Evolutionary conservation across 1,140 invertebrate species (phyloP), one percentile per base, ranked within the genome.

Genomic region (Orius insidiosus): DNA sequence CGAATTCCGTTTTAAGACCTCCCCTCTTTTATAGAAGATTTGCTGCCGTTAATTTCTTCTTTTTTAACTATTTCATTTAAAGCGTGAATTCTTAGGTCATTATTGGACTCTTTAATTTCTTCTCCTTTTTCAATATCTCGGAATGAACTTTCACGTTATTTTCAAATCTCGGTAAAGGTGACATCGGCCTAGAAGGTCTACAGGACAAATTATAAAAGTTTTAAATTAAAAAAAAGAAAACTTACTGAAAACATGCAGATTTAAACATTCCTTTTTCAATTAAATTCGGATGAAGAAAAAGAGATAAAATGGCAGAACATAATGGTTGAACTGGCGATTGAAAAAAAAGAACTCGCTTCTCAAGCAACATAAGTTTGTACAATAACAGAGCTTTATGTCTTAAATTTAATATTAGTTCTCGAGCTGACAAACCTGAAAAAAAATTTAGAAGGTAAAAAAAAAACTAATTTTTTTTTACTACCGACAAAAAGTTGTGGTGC

Each of bases 321-420:
- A 98, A 67, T 16, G 80, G 76, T 48, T 88, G 80, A 2, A 96
- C 93, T 2, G 93, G 92, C 10, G 89, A 83, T 47, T 89, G 85
- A 64, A 85, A 90, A 59, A 97, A 89, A 45, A 98, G 71, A 38
- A 96, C 80, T 60, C 79, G 81, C 56, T 80, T 80, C 61, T 97
- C 88, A 38, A 98, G 66, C 33, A 96, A 63, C 15, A 98, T 60
- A 19, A 98, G 63, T 68, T 98, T 98, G 59, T 98, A 97, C 8
- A 98, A 63, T 39, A 94, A 67, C 31, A 98, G 63, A 32, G 85
- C 79, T 70, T 96, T 95, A 60, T 97, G 89, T 50, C 80, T 76
- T 73, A 93, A 97, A 50, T 75, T 72, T 52, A 82, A 65, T 38
- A 95, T 75, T 50, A 94, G 69, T 57, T 88, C 80, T 57, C 78